phyloP scores from a whole-genome alignment of 2,797 vertebrate species.

The Onychomys leucogaster region DNA sequence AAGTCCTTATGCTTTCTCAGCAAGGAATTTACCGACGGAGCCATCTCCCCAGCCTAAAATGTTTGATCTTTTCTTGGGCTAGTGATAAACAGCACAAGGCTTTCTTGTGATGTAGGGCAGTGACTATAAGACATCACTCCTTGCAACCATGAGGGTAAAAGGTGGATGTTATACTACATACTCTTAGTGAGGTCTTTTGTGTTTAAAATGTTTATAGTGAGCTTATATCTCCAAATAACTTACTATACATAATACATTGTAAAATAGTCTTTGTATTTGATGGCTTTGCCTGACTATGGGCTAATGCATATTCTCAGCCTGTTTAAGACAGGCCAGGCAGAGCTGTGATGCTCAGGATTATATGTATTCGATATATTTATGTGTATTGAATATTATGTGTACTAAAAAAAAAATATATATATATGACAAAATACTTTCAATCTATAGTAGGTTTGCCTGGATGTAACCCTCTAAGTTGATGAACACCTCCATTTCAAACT shows the following conservation, averaged over 20 bases:
- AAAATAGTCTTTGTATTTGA: background rate
- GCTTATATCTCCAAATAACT: background rate
- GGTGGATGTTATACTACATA: too few relatives aligned
- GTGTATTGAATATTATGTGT: background rate
- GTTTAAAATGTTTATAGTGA: background rate
- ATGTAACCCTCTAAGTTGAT: background rate
- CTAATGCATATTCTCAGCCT: background rate
- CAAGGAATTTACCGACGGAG: background rate
- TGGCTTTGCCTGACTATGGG: background rate
- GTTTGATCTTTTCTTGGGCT: background rate
- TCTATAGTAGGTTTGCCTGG: background rate
- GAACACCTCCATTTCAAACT: background rate
- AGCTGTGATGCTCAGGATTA: background rate
- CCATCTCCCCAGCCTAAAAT: too few relatives aligned
- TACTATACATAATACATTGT: background rate
- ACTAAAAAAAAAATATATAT: background rate
- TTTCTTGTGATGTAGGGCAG: too few relatives aligned
- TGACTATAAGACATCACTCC: background rate
- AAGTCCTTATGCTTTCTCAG: background rate
- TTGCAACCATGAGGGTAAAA: background rate
- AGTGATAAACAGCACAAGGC: too few relatives aligned
- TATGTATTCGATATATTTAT: background rate
- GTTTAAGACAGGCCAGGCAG: too few relatives aligned
- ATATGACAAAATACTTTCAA: background rate
- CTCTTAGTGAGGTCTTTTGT: background rate